These are phyloP conservation scores for Lichenostomus cassidix DNA, from an alignment of 2,113 vertebrate genomes.

Conservation along the genomic window DNA sequence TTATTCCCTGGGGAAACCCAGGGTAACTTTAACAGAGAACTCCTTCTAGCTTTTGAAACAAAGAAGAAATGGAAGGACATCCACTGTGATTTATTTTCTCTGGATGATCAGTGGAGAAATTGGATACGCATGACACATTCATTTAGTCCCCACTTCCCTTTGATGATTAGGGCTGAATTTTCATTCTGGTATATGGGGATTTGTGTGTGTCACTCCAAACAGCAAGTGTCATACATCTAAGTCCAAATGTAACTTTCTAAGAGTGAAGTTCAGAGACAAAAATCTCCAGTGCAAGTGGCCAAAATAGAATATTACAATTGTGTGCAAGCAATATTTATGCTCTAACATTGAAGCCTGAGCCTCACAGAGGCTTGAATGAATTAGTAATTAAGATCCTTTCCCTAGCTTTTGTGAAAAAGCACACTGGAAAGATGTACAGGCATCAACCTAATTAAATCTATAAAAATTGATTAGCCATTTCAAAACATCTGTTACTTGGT, in stretches of 20 bases:
- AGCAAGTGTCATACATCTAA: conserved; percentile 30
- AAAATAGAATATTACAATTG: background rate
- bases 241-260: conserved; percentile 54
- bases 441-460: conserved; percentile 11
- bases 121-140: conserved; percentile 53
- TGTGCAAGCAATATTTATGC: background rate
- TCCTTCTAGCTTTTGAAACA: conserved; percentile 39
- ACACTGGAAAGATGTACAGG: background rate
- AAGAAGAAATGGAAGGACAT: conserved; percentile 48
- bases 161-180: conserved; percentile 69
- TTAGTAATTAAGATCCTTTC: background rate
- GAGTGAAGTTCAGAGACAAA: background rate
- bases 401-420: background rate
- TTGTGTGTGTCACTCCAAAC: conserved; percentile 53
- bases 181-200: conserved; percentile 51
- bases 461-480: conserved; percentile 35
- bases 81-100: conserved; percentile 62
- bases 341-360: background rate
- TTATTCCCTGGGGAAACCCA: background rate
- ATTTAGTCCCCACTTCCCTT: conserved; percentile 63
- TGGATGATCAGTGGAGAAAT: conserved; percentile 51
- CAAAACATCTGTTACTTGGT: conserved; percentile 23
- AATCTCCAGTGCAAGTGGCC: background rate
- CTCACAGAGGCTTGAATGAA: background rate
- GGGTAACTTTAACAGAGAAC: background rate